Evolutionary conservation across 2,113 vertebrate species (phyloP).

Genomic region (Ceyx margarethae): DNA sequence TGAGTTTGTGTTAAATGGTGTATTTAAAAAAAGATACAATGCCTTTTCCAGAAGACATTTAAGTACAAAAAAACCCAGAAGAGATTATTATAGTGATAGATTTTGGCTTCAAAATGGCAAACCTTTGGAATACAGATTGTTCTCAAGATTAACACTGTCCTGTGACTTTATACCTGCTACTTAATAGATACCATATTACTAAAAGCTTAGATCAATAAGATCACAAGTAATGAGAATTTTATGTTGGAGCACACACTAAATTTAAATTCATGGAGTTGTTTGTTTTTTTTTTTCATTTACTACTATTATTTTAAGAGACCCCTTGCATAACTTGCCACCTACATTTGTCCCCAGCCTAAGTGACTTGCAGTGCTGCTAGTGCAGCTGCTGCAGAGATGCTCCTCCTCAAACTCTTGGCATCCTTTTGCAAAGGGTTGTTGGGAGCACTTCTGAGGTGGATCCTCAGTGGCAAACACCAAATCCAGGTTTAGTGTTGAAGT

Average conservation of each 20-base stretch:
- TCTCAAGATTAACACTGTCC: background rate
- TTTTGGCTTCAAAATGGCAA: background rate
- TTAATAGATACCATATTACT: background rate
- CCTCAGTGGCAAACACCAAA: background rate
- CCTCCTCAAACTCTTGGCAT: accelerated
- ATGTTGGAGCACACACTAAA: background rate
- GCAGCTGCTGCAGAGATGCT: background rate
- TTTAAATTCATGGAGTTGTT: background rate
- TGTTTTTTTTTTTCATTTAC: no score
- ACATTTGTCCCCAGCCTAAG: background rate
- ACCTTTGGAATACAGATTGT: background rate
- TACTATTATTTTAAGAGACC: background rate
- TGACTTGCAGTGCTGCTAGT: background rate
- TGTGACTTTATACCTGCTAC: background rate
- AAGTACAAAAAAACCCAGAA: background rate
- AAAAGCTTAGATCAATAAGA: background rate
- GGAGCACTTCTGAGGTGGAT: background rate
- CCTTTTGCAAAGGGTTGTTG: background rate
- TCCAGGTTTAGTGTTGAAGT: background rate
- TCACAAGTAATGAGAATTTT: background rate
- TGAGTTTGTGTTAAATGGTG: background rate
- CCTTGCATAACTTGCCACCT: background rate
- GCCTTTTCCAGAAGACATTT: background rate
- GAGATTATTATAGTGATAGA: background rate
- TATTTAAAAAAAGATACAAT: background rate